Base-by-base conservation (phyloP, 2,113 vertebrate genomes). In the Labrus mixtus region DNA sequence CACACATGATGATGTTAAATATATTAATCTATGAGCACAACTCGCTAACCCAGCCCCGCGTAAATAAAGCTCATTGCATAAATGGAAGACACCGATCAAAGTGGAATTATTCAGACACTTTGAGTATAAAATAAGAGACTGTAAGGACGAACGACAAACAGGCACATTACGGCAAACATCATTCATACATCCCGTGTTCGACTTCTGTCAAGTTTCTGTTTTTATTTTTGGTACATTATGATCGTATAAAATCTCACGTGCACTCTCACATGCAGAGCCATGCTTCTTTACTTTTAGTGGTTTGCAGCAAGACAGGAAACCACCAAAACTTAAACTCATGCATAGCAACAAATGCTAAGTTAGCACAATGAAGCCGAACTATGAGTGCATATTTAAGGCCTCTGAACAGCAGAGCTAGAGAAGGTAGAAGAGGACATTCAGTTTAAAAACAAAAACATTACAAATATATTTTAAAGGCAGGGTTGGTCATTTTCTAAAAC, bases 1-100 rank as follows among this genome's bases (percentile, higher is more conserved):
- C 60, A 86, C 55, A 19, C 80, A 80, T 81, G 59, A 81, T 83
- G 59, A 81, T 83, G 84, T 91, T 83, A 88, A 91, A 89, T 92
- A 92, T 87, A 90, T 91, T 85, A 91, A 88, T 83, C 55, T 81
- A 57, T 67, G 65, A 68, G 54, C 53, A 61, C 16, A 50, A 41
- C 22, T 41, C 51, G 48, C 79, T 56, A 74, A 2, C 59, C 43
- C 62, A 4, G 12, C 20, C 66, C 79, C 45, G 5, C 43, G 46
- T 71, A 3, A 82, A 73, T 82, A 84, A 86, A 87, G 73, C 73
- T 85, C 19, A 61, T 55, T 67, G 64, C 63, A 76, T 48, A 39
- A 70, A 63, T 41, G 50, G 79, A 78, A 59, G 51, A 48, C 16
- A 6, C 16, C 2, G 15, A 70, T 85, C 67, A 78, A 68, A 56